Percentiles rank a stretch among this genome's conserved stretches.
Evolutionary conservation across 1,140 invertebrate species (phyloP).

Genomic region (Meloidogyne floridensis): DNA sequence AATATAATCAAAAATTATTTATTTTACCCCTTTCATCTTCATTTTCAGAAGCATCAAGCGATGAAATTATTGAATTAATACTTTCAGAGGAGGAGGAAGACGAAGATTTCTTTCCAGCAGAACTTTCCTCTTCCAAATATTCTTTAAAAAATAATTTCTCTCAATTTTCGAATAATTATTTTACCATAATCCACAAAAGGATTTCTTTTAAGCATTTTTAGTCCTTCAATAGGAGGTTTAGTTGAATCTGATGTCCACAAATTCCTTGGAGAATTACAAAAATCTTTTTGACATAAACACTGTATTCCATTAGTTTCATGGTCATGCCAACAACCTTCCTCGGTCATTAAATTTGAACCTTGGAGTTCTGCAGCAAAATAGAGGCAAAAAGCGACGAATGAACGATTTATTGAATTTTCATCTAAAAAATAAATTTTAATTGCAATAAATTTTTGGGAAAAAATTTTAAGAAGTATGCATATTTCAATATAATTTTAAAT

Average conservation of each 20-base stretch:
- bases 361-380: background rate
- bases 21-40: background rate
- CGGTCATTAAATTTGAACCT: background rate
- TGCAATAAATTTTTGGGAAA: background rate
- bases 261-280: slow-evolving; percentile 32
- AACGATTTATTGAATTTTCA: slow-evolving; percentile 20
- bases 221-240: slow-evolving; percentile 13
- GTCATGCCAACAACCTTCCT: slow-evolving; percentile 32
- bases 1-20: background rate
- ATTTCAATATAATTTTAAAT: background rate
- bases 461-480: background rate
- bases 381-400: slow-evolving; percentile 24
- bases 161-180: too few relatives aligned
- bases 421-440: slow-evolving; percentile 10
- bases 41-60: background rate
- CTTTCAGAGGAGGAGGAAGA: background rate
- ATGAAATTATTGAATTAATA: slow-evolving; percentile 7
- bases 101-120: background rate
- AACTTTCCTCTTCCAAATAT: slow-evolving; percentile 27
- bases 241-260: slow-evolving; percentile 12
- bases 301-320: background rate
- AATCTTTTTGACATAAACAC: slow-evolving; percentile 32
- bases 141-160: slow-evolving; percentile 13
- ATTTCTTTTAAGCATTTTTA: slow-evolving; percentile 28
- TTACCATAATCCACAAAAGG: slow-evolving; percentile 38